Conservation (phyloP, 2,113 vertebrate species). For the Oryzias celebensis region DNA sequence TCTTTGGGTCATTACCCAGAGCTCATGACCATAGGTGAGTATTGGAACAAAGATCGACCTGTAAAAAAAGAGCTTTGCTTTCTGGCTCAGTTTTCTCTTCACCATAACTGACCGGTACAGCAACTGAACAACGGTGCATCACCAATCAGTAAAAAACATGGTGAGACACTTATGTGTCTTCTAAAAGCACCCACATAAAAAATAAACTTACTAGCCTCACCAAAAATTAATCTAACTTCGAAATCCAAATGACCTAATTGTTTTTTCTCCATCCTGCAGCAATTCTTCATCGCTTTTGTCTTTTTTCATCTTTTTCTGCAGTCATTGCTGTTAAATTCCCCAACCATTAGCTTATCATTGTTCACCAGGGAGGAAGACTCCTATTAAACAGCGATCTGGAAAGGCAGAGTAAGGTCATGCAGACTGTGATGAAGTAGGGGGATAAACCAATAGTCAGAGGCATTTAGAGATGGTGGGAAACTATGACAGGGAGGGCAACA, state of each 20-base stretch:
- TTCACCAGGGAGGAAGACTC: conserved; percentile 64
- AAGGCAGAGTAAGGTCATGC: conserved; percentile 45
- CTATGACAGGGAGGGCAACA: conserved; percentile 24
- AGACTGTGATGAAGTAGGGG: conserved; percentile 40
- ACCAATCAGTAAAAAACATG: conserved; percentile 26
- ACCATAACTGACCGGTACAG: too few species aligned
- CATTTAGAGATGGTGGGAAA: conserved; percentile 55
- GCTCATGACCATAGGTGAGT: too few species aligned
- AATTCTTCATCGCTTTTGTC: conserved; percentile 9
- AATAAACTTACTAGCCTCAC: not conserved
- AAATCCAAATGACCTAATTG: conserved; percentile 11
- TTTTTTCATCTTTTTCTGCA: conserved; percentile 33
- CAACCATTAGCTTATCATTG: conserved; percentile 65
- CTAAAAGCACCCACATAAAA: conserved; percentile 9
- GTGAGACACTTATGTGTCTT: conserved; percentile 18
- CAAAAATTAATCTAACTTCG: not conserved
- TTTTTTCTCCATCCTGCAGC: conserved; percentile 11
- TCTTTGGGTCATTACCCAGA: too few species aligned
- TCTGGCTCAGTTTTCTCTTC: too few species aligned
- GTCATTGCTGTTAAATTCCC: conserved; percentile 45
- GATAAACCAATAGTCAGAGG: conserved; percentile 41
- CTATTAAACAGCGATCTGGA: conserved; percentile 60
- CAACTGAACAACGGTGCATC: not conserved
- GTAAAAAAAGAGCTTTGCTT: too few species aligned
- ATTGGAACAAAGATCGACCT: too few species aligned